Percentiles rank a stretch among this genome's conserved stretches.
phyloP scores from a whole-genome alignment of 2,113 vertebrate genomes.

The Anarhynchus alexandrinus region DNA sequence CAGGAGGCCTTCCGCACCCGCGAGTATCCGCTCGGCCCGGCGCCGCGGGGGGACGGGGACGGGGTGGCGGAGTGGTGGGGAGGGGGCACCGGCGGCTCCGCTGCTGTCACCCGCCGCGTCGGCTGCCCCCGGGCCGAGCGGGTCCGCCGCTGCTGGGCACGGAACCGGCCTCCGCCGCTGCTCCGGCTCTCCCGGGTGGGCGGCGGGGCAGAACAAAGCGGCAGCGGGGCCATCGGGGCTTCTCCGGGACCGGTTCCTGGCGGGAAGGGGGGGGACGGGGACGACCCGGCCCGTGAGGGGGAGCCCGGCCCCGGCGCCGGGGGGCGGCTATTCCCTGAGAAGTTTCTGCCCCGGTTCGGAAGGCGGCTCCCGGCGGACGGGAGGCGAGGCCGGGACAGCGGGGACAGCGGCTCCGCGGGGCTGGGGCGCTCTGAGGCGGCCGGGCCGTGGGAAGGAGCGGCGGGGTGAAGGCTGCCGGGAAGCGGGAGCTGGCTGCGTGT shows the following conservation, averaged over 20 bases:
- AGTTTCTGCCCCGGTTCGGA: background rate
- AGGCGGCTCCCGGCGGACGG: background rate
- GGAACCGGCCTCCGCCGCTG: background rate
- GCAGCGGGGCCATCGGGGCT: background rate
- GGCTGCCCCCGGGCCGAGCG: background rate
- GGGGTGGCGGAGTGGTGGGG: background rate
- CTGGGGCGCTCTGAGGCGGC: background rate
- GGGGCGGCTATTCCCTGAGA: background rate
- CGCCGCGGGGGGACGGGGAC: background rate
- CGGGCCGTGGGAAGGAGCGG: background rate
- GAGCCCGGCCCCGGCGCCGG: background rate
- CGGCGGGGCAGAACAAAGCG: background rate
- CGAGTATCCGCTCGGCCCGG: constrained; percentile 84
- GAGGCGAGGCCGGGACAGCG: background rate
- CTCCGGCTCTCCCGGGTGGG: too few species aligned
- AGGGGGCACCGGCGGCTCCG: too few species aligned
- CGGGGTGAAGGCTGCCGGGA: background rate
- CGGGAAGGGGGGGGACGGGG: background rate
- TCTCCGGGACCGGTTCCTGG: too few species aligned
- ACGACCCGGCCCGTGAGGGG: background rate
- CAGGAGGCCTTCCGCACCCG: constrained; percentile 95
- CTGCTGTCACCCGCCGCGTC: background rate
- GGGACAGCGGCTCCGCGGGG: background rate
- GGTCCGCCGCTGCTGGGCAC: background rate
- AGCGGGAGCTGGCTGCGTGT: background rate